Conservation (phyloP, 2,888 invertebrate species). For the Capitulum mitella region DNA sequence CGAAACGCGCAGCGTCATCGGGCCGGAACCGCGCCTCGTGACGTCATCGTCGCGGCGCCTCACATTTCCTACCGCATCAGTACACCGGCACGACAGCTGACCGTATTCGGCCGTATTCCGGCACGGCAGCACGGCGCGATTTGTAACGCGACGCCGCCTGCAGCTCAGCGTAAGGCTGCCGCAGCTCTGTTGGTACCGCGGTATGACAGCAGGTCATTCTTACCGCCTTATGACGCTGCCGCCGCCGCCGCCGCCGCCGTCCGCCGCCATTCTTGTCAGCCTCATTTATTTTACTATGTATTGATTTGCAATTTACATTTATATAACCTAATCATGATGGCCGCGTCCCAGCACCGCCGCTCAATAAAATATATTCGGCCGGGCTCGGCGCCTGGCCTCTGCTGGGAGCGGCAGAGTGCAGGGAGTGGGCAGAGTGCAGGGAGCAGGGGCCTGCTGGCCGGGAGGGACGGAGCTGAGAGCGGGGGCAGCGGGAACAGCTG, state of each 20-base stretch:
- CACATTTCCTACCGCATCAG: no score
- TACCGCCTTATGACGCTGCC: not conserved
- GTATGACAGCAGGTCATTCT: no score
- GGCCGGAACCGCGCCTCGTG: no score
- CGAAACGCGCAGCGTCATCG: no score
- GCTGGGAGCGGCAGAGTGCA: no score
- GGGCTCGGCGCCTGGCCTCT: not conserved
- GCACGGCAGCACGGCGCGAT: no score
- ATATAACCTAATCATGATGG: slow-evolving; percentile 16
- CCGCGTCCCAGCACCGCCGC: not conserved
- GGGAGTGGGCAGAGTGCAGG: not conserved
- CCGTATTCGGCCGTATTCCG: no score
- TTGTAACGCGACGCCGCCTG: no score
- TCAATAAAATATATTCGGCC: slow-evolving; percentile 15
- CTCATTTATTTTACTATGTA: slow-evolving; percentile 19
- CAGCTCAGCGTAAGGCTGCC: no score
- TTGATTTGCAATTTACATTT: slow-evolving; percentile 18
- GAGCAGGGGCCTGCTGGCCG: not conserved
- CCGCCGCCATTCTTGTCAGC: not conserved
- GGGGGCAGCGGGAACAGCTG: not conserved
- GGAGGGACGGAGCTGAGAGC: not conserved
- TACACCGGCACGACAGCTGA: no score
- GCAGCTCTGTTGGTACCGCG: no score
- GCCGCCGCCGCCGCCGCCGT: not conserved
- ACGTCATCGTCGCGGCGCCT: no score